A percentile compares a stretch with the other conserved stretches of the same genome.
phyloP scores from a whole-genome alignment of 2,113 vertebrate genomes.

The Prinia subflava region DNA sequence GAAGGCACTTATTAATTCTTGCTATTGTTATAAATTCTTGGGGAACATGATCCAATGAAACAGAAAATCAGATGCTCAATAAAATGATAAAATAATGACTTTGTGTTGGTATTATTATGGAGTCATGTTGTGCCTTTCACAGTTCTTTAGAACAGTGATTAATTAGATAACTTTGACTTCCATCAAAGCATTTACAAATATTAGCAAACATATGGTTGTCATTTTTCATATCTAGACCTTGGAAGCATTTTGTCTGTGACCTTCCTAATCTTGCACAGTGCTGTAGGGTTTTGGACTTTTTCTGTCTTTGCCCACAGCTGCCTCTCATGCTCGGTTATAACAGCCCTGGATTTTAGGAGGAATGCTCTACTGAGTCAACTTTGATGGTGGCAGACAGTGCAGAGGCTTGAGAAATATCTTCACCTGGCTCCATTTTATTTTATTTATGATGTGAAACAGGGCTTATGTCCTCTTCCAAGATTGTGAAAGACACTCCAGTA shows the following conservation, averaged over 20 bases:
- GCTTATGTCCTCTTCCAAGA: background rate
- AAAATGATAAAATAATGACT: background rate
- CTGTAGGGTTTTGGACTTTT: background rate
- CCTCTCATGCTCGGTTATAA: background rate
- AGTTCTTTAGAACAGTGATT: background rate
- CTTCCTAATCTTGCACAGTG: background rate
- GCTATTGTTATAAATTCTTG: background rate
- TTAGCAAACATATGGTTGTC: background rate
- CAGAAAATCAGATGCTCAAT: background rate
- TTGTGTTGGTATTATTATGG: background rate
- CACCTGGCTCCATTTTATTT: background rate
- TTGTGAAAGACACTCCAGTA: background rate
- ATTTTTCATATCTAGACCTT: background rate
- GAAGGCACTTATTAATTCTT: background rate
- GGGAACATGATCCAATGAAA: background rate
- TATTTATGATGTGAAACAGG: background rate
- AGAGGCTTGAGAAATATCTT: background rate
- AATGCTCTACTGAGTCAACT: rapidly evolving
- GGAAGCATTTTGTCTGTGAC: background rate
- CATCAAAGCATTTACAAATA: background rate
- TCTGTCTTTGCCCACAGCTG: background rate
- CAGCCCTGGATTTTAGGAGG: background rate
- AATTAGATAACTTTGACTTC: background rate
- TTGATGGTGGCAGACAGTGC: background rate
- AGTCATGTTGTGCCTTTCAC: background rate